These are phyloP conservation scores for Lasioglossum marginatum DNA, from an alignment of 2,888 invertebrate genomes.

Conservation along the genomic window DNA sequence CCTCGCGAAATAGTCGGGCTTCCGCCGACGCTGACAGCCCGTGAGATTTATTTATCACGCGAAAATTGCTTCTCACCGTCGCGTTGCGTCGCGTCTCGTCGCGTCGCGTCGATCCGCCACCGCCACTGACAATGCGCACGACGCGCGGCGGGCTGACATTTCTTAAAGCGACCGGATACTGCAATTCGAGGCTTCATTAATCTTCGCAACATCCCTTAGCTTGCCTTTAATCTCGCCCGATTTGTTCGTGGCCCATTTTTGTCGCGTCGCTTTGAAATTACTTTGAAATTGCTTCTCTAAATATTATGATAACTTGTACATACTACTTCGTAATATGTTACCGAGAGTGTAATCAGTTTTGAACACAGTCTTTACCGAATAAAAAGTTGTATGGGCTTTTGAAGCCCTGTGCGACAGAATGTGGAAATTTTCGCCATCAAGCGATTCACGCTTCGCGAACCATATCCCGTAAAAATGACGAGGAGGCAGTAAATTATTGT, in stretches of 20 bases:
- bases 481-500: not conserved
- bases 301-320: no score
- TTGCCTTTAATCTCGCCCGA: not conserved
- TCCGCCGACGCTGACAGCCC: not conserved
- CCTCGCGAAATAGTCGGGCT: constrained; percentile 27
- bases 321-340: not conserved
- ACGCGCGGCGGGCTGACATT: not conserved
- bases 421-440: not conserved
- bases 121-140: not conserved
- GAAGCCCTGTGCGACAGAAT: not conserved
- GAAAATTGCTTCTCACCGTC: constrained; percentile 33
- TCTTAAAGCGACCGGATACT: not conserved
- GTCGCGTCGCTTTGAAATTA: not conserved
- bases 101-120: not conserved
- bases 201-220: not conserved
- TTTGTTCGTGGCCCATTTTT: not conserved
- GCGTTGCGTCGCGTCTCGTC: no score
- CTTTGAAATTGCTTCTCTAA: no score
- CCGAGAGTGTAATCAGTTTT: not conserved
- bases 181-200: not conserved
- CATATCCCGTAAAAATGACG: not conserved
- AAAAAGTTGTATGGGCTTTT: no score
- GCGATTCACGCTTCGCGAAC: not conserved
- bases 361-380: not conserved
- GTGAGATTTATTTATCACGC: constrained; percentile 52